Base-by-base conservation (phyloP, 1,140 invertebrate genomes). In the Vanessa atalanta region DNA sequence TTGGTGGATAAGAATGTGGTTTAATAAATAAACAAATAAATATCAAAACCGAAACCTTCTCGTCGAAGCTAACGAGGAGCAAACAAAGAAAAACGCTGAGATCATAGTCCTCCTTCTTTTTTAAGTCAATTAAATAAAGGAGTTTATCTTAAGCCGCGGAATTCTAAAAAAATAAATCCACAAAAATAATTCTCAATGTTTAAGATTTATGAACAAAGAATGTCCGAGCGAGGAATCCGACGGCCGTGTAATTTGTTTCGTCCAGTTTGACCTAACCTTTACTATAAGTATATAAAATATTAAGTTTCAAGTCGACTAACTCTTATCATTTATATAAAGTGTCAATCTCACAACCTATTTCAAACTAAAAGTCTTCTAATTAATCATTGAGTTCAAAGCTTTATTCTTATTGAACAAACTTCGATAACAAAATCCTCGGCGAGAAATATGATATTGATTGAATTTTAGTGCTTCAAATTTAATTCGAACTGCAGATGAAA, bases 281-380 rank as follows among this genome's bases (percentile, higher is more conserved):
- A 51, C 9, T n/a, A 14, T 51, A 57, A 57, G 55, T 57, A 16
- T 20, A 57, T 57, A 57, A 57, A 57, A 57, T 57, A 57, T 26
- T 57, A 53, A n/a, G 55, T 57, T 57, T 57, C 20, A 57, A 57
- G 55, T 23, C 55, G 20, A 26, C 55, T 26, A 57, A 57, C 55
- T 57, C 11, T 57, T 23, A 57, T 57, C 55, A 57, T 57, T 57
- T 57, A 57, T 57, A 57, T 57, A 26, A 57, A 57, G 55, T 57
- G 55, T 57, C 55, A 57, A 57, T 11, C 16, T 57, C 55, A 13
- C 55, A 57, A 57, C 55, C 55, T 57, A 57, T 23, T 57, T 16
- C 20, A 12, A 26, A 57, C 55, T 37, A 53, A 55, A 67, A 31
- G 65, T 67, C 48, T 67, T 67, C 65, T 67, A 67, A 67, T 67